Evolutionary conservation across 2,797 vertebrate genomes (phyloP), one percentile per base, ranked within the genome.

Genomic region (Strix occidentalis): DNA sequence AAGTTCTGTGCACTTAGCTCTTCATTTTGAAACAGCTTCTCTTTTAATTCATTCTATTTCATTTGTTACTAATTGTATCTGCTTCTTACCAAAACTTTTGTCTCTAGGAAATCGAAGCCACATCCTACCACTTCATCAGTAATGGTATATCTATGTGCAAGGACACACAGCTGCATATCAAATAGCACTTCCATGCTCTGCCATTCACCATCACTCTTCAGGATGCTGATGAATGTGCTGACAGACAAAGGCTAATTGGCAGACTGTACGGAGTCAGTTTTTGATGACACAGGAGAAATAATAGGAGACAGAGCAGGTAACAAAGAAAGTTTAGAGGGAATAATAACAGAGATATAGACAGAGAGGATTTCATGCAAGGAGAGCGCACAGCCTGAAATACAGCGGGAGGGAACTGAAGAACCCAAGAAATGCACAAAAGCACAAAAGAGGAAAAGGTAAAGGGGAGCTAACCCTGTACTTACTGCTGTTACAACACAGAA

Each of bases 221-320:
- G 93, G 93, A 94, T 90, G 95, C 97, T 87, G 95, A 93, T 95
- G 95, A 96, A 95, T 92, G 96, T 63, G 76, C 97, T 94, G 96
- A 95, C 97, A 98, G 97, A 96, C 98, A 97, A 91, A 96, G 97
- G 97, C 97, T 98, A 97, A 97, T 96, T 97, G 97, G 97, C 97
- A 97, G 97, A 75, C 97, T 94, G 96, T 54, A 29, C 63, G 56
- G 92, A 97, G 97, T 92, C 97, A 75, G 96, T 63, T 97, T 97
- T 97, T 97, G 97, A 98, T 97, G 98, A 98, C 98, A 97, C 96
- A 72, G 95, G 87, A 87, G 96, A 98, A 98, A 98, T 96, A 96
- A 96, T 54, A 94, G 95, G 96, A 97, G 97, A 97, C 92, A 66
- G 97, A 94, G 91, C 94, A 41, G 95, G 95, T 97, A 97, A 97